Evolutionary conservation across 2,797 vertebrate genomes (phyloP), one percentile per base, ranked within the genome.

Genomic region (Meriones psammophilus): DNA sequence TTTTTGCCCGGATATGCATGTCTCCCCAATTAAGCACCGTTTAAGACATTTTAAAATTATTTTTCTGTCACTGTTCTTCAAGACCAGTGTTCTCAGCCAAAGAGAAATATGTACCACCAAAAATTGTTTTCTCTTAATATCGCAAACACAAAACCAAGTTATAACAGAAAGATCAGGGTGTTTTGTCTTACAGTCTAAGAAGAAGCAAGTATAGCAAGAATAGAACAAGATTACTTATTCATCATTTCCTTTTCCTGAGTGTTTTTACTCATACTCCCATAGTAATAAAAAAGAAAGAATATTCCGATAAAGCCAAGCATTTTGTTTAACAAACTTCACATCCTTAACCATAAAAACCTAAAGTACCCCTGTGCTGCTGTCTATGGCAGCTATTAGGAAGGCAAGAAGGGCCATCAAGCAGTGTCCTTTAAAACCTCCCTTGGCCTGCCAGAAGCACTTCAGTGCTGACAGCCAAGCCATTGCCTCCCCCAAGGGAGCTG

Each of bases 401-500:
- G 33, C 62, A 1, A 3, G 68, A 9, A 5, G 78, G 73, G n/a
- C 3, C 0, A 0, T 69, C 0, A 30, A 71, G 28, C 9, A 54
- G 56, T 13, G 30, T 60, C 64, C 73, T 80, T 79, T 39, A 15
- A 62, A 62, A 33, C 46, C 36, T 46, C 68, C 8, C 78, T 54
- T 92, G 6, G 68, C 66, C 12, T 39, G 54, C 39, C 0, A 36
- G 50, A 56, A 39, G 50, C 89, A 54, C 87, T 8, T 71, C 8
- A 1, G 56, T 7, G 18, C 42, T 3, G 1, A 22, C 78, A 91
- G 46, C 71, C 66, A 87, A 86, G 88, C 42, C 39, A 46, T 64
- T 50, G 73, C 77, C 77, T 91, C 50, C 78, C 89, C 66, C 77
- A 69, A 81, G 77, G 89, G 86, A 36, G 93, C 46, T 20, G 64